phyloP scores from a whole-genome alignment of 2,888 invertebrate genomes.

The Periphyllus acericola region DNA sequence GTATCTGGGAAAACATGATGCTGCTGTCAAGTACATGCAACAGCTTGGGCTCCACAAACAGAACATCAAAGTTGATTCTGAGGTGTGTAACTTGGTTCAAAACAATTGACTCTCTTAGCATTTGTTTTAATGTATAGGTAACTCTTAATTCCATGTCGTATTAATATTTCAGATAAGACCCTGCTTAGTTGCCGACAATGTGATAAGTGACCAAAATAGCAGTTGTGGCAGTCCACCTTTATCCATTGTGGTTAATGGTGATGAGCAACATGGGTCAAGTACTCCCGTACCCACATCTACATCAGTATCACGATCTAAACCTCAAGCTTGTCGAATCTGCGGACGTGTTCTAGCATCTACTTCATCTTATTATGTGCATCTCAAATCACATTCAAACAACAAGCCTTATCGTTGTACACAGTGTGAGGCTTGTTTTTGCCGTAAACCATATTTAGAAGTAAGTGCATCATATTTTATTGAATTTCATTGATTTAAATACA shows the following conservation, averaged over 20 bases:
- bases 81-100: neutral
- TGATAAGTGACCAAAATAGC: slow-evolving; percentile 52
- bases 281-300: slow-evolving; percentile 55
- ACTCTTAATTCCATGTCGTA: neutral
- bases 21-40: slow-evolving; percentile 59
- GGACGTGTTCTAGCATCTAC: slow-evolving; percentile 81
- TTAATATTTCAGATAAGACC: slow-evolving; percentile 37
- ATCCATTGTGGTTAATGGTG: slow-evolving; percentile 57
- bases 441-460: slow-evolving; percentile 80
- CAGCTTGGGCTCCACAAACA: slow-evolving; percentile 55
- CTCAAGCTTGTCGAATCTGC: slow-evolving; percentile 82
- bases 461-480: slow-evolving; percentile 20
- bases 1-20: slow-evolving; percentile 56
- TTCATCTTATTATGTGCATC: slow-evolving; percentile 83
- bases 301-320: slow-evolving; percentile 65
- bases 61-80: slow-evolving; percentile 57
- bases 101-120: neutral
- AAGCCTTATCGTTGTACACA: slow-evolving; percentile 83
- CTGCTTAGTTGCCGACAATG: slow-evolving; percentile 51
- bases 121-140: neutral
- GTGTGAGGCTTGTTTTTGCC: slow-evolving; percentile 82
- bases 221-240: slow-evolving; percentile 55
- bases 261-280: slow-evolving; percentile 49
- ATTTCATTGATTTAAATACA: neutral
- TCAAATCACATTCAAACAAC: slow-evolving; percentile 83